Evolutionary conservation across 53 echinoderm and acorn worm genomes (phyloP).

Genomic region (Holothuria scabra): DNA sequence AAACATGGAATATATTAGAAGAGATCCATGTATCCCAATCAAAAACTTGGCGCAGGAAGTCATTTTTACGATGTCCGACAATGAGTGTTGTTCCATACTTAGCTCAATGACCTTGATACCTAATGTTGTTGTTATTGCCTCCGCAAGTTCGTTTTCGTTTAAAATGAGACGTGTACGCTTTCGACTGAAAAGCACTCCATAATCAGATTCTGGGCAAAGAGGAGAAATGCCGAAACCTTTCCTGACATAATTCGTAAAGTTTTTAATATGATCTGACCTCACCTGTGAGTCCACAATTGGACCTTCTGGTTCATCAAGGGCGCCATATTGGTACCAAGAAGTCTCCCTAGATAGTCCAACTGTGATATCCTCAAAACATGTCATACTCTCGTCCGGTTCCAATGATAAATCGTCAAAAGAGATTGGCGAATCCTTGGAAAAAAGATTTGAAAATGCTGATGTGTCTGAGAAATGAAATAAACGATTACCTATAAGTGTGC

Average conservation of each 20-base stretch:
- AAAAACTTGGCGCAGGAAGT: conserved; percentile 40
- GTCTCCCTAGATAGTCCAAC: not conserved
- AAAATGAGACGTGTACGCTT: not conserved
- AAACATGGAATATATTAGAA: conserved; percentile 70
- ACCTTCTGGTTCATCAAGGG: not conserved
- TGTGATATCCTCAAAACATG: conserved; percentile 1
- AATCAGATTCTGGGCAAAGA: not conserved
- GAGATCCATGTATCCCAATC: conserved; percentile 72
- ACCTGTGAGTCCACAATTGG: not conserved
- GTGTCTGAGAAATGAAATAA: not conserved
- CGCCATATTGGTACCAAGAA: conserved; percentile 12
- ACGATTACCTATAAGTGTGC: not conserved
- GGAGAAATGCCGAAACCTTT: not conserved
- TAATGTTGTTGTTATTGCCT: not conserved
- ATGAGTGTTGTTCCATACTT: not conserved
- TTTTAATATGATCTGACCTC: not conserved
- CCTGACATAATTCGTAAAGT: not conserved
- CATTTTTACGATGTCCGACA: not conserved
- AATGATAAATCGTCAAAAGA: not conserved
- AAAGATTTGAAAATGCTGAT: not conserved
- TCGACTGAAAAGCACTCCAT: not conserved
- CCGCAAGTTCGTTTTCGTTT: not conserved
- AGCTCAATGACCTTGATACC: not conserved
- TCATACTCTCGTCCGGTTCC: not conserved
- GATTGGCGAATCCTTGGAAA: not conserved